Percentiles rank a stretch among this genome's conserved stretches.
phyloP scores from a whole-genome alignment of 1,140 invertebrate species.

The Anoplolepis gracilipes region DNA sequence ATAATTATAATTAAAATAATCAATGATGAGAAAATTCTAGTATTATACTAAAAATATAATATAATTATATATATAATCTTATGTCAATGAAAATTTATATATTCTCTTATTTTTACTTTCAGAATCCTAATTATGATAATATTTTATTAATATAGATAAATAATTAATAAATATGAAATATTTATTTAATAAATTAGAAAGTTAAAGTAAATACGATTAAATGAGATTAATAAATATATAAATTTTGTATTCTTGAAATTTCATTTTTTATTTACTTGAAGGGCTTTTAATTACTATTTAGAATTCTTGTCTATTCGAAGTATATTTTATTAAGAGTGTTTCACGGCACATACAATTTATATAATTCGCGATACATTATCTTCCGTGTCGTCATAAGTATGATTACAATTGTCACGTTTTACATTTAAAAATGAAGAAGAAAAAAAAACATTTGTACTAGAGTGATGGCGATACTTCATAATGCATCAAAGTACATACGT shows the following conservation, averaged over 20 bases:
- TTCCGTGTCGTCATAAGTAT: slow-evolving; percentile 7
- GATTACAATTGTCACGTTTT: neutral
- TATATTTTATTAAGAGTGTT: neutral
- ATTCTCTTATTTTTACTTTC: neutral
- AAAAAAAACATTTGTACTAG: slow-evolving; percentile 11
- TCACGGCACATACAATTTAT: neutral
- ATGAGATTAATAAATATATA: neutral
- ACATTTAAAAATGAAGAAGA: slow-evolving; percentile 4
- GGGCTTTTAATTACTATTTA: neutral
- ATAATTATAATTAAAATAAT: neutral
- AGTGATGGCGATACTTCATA: neutral
- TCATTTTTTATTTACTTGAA: neutral
- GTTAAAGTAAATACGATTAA: slow-evolving; percentile 1
- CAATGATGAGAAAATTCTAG: neutral
- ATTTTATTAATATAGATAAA: neutral
- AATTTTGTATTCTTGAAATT: neutral
- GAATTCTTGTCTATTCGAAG: slow-evolving; percentile 6
- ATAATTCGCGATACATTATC: neutral
- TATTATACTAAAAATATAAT: neutral
- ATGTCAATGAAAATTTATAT: neutral
- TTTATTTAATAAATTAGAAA: neutral
- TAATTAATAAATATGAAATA: neutral
- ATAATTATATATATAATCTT: neutral
- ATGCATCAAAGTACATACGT: neutral
- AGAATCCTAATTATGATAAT: neutral